Evolutionary conservation across 2,113 vertebrate species (phyloP).

Genomic region (Otocyon megalotis): DNA sequence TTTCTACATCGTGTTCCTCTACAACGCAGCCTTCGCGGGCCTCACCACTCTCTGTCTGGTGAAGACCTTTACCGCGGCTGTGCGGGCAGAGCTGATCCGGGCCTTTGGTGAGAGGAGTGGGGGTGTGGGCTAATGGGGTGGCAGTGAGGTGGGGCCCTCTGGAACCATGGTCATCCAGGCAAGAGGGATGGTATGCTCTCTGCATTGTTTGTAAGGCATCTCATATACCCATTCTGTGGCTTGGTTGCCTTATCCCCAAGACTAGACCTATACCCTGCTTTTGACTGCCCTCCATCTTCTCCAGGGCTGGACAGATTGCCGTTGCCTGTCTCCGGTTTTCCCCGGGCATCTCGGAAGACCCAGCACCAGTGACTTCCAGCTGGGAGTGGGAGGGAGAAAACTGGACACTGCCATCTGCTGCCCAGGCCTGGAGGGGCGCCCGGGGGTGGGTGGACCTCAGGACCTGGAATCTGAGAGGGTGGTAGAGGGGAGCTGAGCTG

Average conservation of each 20-base stretch:
- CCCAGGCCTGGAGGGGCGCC: slow-evolving; percentile 55
- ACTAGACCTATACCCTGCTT: background rate
- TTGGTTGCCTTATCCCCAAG: background rate
- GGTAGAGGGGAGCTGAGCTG: slow-evolving; percentile 65
- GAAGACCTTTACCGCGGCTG: slow-evolving; percentile 94
- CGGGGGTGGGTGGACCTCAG: slow-evolving; percentile 41
- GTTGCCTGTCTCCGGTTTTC: slow-evolving; percentile 89
- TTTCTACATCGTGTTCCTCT: slow-evolving; percentile 96
- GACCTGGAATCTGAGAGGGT: slow-evolving; percentile 61
- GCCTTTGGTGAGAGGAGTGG: slow-evolving; percentile 93
- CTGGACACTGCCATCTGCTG: slow-evolving; percentile 73
- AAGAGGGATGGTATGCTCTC: slow-evolving; percentile 71
- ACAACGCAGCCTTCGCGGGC: slow-evolving; percentile 96
- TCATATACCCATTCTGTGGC: background rate
- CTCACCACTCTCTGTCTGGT: slow-evolving; percentile 96
- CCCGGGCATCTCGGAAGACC: slow-evolving; percentile 83
- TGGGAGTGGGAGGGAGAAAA: slow-evolving; percentile 52
- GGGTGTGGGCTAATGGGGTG: background rate
- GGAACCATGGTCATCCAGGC: background rate
- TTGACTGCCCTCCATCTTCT: background rate
- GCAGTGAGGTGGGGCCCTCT: background rate
- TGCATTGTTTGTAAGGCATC: background rate
- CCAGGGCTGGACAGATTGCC: slow-evolving; percentile 94
- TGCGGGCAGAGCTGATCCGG: slow-evolving; percentile 95
- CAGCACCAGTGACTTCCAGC: slow-evolving; percentile 74